phyloP scores from a whole-genome alignment of 1,140 invertebrate genomes.

The Platorchestia sp. region DNA sequence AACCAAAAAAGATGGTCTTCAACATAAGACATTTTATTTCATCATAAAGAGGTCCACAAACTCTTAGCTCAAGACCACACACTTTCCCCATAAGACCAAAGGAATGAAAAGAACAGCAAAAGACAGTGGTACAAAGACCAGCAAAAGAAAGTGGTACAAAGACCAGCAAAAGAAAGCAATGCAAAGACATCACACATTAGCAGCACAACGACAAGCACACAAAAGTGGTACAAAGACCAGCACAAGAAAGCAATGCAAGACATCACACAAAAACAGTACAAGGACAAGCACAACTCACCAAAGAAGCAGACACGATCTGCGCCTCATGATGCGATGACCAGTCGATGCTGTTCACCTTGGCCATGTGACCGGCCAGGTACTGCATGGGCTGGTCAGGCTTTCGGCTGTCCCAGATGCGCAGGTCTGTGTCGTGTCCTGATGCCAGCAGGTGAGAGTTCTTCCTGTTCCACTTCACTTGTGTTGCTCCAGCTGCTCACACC shows the following conservation, averaged over 20 bases:
- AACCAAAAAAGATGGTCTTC: no score
- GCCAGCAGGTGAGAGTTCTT: slow-evolving; percentile 86
- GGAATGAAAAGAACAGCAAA: no score
- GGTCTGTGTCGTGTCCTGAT: slow-evolving; percentile 94
- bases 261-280: neutral
- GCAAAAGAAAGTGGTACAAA: no score
- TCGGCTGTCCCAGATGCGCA: slow-evolving; percentile 94
- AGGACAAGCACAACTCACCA: slow-evolving; percentile 57
- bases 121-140: no score
- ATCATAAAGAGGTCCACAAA: no score
- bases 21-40: no score
- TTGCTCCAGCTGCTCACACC: slow-evolving; percentile 80
- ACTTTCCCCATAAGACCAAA: no score
- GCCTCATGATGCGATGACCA: slow-evolving; percentile 75
- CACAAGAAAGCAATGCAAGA: neutral
- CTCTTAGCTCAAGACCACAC: no score
- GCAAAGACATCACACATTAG: neutral
- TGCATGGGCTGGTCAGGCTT: slow-evolving; percentile 88
- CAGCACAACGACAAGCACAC: neutral
- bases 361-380: slow-evolving; percentile 93
- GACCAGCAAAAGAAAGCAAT: neutral
- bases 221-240: neutral
- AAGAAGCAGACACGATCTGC: slow-evolving; percentile 64
- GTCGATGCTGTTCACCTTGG: slow-evolving; percentile 93
- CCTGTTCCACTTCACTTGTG: slow-evolving; percentile 94